Base-by-base conservation (phyloP, 2,888 invertebrate genomes). In the Nasonia oneida region DNA sequence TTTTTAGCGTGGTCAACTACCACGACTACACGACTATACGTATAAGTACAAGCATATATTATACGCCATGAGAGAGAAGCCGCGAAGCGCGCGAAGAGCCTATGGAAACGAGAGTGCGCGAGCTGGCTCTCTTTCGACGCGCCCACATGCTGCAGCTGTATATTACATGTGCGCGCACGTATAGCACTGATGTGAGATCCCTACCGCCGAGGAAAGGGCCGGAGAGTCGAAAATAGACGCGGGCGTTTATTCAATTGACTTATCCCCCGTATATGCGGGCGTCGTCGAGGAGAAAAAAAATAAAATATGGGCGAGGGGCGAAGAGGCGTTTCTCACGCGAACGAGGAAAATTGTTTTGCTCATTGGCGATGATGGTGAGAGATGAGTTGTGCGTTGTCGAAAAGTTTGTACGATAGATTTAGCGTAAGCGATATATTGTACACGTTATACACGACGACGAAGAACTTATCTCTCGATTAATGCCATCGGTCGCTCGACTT, bases 241-340 rank as follows among this genome's bases (percentile, higher is more conserved):
- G 80, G 75, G 64, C 80, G 42, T 80, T 84, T 84, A 84, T 84
- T 84, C 84, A 84, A 84, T 84, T 84, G 80, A 80, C 74, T 42
- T 37, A 29, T 15, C 18, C 39, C 42, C 61, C 76, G 5, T 18
- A 39, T 73, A 82, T 82, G 82, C 76, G 76, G 74, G 74, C 39
- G n/a, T 42, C 39, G 71, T n/a, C 23, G 71, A 42, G 23, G n/a
- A 64, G 64, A 15, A 61, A 71, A 39, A 71, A 73, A 73, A 71
- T 71, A 39, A 39, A 71, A 39, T n/a, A 39, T 42, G 42, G 18
- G 4, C 39, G 42, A 3, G 71, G 71, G n/a, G 14, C 39, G 42
- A 42, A 73, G 42, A 73, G 23, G 23, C 29, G 0, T 64, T 23
- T 23, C 64, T 64, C 23, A 23, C 64, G 10, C 29, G 29, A 4